Evolutionary conservation across 1,140 invertebrate species (phyloP), one percentile per base, ranked within the genome.

Genomic region (Cotesia vestalis): DNA sequence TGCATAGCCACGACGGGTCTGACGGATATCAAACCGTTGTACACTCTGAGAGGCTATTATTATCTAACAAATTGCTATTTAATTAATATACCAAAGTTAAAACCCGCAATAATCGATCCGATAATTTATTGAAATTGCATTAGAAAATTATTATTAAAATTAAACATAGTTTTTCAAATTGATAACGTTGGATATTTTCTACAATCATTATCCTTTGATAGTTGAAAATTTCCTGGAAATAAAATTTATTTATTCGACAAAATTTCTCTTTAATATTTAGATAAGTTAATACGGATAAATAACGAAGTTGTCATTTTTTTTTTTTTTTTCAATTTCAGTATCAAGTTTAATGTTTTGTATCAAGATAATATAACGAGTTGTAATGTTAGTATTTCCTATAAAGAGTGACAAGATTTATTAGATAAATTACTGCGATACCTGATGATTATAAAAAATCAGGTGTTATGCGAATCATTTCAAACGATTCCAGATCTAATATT

Each of bases 41-140:
- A 66, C 8, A 55, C 38, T 53, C 4, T 46, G 55, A 34, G 55
- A 63, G 52, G 62, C 52, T 64, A 67, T 76, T 66, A 66, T 17
- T n/a, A 35, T 69, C 66, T 60, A 66, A 69, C 61, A 51, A 77
- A 78, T 78, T 76, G 77, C 57, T 35, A 46, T 74, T 75, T 75
- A 78, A 78, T 78, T 74, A 78, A 78, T 78, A 75, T 77, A 78
- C 76, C 66, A 8, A 35, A 35, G 60, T 67, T 67, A 67, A 67
- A 67, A 67, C 51, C 66, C 35, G 66, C 66, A 67, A 67, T 72
- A 67, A 66, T n/a, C 55, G 40, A 66, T 61, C 60, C 4, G 35
- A 36, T 6, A 46, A 46, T 46, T 46, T 46, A 46, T 46, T 46
- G 6, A 46, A 46, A 46, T 46, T 46, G 40, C 6, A 46, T 8